Base-by-base conservation (phyloP, 1,140 invertebrate genomes). In the Linepithema humile region DNA sequence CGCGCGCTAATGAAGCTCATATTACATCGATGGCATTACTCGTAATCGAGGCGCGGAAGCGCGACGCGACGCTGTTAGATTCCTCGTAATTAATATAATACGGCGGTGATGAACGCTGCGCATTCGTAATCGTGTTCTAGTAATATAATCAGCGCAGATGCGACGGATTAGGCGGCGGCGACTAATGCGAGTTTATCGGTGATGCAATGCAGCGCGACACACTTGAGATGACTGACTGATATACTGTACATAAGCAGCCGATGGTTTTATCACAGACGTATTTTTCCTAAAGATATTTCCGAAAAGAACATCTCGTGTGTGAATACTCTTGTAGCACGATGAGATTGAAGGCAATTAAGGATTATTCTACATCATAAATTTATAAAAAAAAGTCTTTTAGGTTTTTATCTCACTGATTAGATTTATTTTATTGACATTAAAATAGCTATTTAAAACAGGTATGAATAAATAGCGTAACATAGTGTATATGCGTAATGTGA, bases 31-130 rank as follows among this genome's bases (percentile, higher is more conserved):
- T 9, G 59, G 59, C 35, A 80, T 80, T 70, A 69, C 15, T 40
- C 26, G 75, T 43, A 80, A 69, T 80, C 75, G 64, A 55, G 20
- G 45, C 35, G 45, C n/a, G 17, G n/a, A 32, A 15, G 48, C 26
- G 64, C 48, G 5, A 26, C 60, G 29, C 32, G 74, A 67, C 48
- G 35, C 69, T 35, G 64, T 80, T 80, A 40, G 48, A 80, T 55
- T 55, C 12, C 75, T 69, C 48, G 75, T 40, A 80, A 80, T 80
- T 80, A 80, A 80, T 80, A 80, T 70, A 80, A 80, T 70, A 69
- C 26, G n/a, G 35, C n/a, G 35, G n/a, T 43, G 75, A 80, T 57
- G 75, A 70, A 69, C 26, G 48, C 12, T 38, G 48, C 73, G 40
- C 35, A 77, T 65, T 65, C 60, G 60, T 65, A 53, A 77, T 12